These are phyloP conservation scores for Lamellibrachia satsuma DNA, from an alignment of 2,888 invertebrate species.

Conservation along the genomic window DNA sequence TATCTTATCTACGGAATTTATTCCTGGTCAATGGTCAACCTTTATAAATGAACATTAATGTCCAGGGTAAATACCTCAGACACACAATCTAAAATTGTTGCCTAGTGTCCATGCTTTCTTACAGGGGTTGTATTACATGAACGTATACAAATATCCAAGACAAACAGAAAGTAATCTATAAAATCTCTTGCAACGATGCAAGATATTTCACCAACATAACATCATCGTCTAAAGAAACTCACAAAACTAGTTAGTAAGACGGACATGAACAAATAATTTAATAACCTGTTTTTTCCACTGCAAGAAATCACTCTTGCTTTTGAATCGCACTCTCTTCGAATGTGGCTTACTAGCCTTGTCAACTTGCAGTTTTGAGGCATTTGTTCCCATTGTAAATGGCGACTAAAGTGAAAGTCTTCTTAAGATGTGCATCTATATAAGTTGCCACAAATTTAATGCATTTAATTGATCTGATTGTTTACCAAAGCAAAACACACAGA, in stretches of 20 bases:
- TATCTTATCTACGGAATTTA: no score
- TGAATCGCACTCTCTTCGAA: background rate
- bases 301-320: background rate
- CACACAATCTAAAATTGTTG: background rate
- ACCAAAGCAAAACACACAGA: background rate
- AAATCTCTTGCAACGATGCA: background rate
- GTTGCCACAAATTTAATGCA: background rate
- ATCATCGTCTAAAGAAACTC: background rate
- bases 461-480: background rate
- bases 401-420: background rate
- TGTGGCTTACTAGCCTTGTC: background rate
- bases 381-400: background rate
- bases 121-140: no score
- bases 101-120: no score
- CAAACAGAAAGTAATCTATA: background rate
- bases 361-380: background rate
- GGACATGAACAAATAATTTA: background rate
- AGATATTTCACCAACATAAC: background rate
- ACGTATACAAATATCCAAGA: background rate
- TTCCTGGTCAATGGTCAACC: no score
- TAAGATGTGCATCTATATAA: background rate
- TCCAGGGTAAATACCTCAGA: background rate
- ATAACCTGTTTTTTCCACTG: background rate
- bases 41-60: no score
- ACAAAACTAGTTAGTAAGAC: background rate